Percentiles rank a stretch among this genome's conserved stretches.
Conservation (phyloP, 2,113 vertebrate genomes). For the Bujurquina vittata region DNA sequence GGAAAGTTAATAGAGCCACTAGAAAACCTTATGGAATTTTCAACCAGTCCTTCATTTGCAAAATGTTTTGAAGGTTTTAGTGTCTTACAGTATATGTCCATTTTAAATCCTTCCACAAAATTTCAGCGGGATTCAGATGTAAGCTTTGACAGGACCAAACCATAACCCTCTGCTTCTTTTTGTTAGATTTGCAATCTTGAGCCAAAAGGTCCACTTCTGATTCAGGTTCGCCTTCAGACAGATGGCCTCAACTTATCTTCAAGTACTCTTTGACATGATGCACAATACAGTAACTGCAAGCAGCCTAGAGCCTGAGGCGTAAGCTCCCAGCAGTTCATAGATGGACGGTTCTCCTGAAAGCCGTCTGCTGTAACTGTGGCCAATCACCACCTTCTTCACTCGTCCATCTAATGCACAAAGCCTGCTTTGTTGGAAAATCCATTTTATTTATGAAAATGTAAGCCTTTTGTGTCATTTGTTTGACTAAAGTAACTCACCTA, state of each 20-base stretch:
- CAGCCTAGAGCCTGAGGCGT: background rate
- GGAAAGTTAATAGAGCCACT: background rate
- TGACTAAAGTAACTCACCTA: background rate
- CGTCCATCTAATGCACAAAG: background rate
- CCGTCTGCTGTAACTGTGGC: background rate
- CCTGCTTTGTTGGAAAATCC: background rate
- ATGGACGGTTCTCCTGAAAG: background rate
- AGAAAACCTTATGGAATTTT: background rate
- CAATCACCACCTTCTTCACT: background rate
- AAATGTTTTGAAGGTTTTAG: background rate
- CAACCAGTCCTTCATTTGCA: background rate
- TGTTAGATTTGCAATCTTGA: background rate
- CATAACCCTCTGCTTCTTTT: background rate
- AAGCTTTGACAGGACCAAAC: background rate
- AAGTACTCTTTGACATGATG: conserved; percentile 1
- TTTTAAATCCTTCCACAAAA: background rate
- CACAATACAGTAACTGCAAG: background rate
- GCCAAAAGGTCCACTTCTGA: conserved; percentile 1
- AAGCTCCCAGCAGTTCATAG: background rate
- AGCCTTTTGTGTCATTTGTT: background rate
- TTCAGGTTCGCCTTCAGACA: background rate
- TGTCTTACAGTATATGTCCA: too few species aligned
- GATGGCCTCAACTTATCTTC: background rate
- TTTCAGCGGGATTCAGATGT: background rate
- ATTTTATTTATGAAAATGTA: background rate